A percentile compares a stretch with the other conserved stretches of the same genome.
Evolutionary conservation across 2,888 invertebrate species (phyloP).

Genomic region (Heliconius cydno): DNA sequence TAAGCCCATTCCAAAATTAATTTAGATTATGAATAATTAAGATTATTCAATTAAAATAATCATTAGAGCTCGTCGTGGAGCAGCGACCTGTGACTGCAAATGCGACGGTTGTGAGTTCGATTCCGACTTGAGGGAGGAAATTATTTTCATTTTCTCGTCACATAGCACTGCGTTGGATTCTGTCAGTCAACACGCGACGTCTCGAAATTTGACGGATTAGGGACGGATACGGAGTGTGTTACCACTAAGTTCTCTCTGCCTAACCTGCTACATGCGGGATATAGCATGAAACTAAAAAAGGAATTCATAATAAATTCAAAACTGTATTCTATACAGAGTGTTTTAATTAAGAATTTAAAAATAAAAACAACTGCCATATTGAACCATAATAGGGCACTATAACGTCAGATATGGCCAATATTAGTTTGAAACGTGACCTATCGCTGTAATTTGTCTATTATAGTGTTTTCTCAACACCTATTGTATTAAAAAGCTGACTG

Average conservation of each 20-base stretch:
- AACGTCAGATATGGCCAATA: background rate
- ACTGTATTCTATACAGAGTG: background rate
- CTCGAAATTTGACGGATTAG: no score
- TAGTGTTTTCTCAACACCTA: constrained; percentile 2
- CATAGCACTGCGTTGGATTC: no score
- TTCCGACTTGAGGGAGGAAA: no score
- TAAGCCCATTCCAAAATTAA: no score
- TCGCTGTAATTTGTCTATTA: constrained; percentile 10
- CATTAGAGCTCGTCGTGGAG: no score
- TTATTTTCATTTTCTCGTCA: no score
- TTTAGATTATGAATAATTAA: no score
- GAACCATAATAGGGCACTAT: background rate
- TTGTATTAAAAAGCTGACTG: constrained; percentile 8
- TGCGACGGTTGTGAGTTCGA: no score
- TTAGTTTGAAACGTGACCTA: constrained; percentile 14
- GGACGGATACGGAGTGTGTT: no score
- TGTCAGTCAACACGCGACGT: no score
- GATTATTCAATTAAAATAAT: no score
- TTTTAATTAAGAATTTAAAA: background rate
- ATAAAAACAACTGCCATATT: background rate
- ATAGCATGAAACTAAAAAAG: background rate
- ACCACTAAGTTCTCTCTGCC: background rate
- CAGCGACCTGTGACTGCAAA: no score
- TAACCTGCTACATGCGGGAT: background rate
- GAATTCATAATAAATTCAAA: background rate